Evolutionary conservation across 2,888 invertebrate genomes (phyloP), one percentile per base, ranked within the genome.

Genomic region (Gisinianus flammeolus): DNA sequence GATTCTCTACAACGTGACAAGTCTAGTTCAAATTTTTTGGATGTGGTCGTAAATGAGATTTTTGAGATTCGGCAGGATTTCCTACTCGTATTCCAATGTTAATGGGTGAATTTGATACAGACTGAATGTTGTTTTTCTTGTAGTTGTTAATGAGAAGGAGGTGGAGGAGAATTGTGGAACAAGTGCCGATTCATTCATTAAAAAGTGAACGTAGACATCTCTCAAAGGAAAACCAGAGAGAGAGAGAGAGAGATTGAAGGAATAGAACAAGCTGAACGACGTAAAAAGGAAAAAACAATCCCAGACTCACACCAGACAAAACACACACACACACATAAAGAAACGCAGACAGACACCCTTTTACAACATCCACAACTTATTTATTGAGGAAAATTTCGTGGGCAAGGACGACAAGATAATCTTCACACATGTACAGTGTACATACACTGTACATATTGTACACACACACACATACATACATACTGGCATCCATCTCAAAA

Each of bases 361-460:
- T 44, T 19, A 58, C 58, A 58, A 19, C 22, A 58, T 24, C 1
- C n/a, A n/a, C 22, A 58, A 24, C 22, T 12, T 58, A n/a, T n/a
- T 58, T 58, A 58, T 24, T 58, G 58, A 58, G 58, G n/a, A 24
- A 58, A 24, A 58, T 24, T 58, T n/a, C 24, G 58, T 58, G 58
- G 6, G 58, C 24, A 58, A 58, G 22, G 58, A 44, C 44, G 44
- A 44, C 44, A 44, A 44, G 44, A 6, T 44, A 44, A 44, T 44
- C n/a, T n/a, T n/a, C 2, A 44, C 44, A 12, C 35, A 35, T 35
- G 44, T 44, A 16, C 44, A 6, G 44, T 44, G 8, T 6, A 16
- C 44, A 44, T 16, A 44, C 19, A 44, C 2, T 44, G 44, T 44
- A 44, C n/a, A 44, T 44, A 6, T 4, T 44, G 19, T 44, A 44